Evolutionary conservation across 2,797 vertebrate genomes (phyloP), one percentile per base, ranked within the genome.

Genomic region (Argyrosomus regius): DNA sequence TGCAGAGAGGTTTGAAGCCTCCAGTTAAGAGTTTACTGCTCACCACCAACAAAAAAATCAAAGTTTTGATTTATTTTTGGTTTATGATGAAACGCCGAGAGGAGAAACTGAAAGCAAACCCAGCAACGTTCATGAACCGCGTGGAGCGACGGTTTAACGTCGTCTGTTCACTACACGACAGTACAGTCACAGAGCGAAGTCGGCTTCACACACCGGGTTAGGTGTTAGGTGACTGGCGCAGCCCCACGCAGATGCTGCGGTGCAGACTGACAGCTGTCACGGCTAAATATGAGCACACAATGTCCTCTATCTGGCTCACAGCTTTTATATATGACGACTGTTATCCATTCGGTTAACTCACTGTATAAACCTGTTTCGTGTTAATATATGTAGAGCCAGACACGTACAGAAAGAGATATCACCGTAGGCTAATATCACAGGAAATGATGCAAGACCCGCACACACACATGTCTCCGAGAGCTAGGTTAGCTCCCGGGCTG

Each of bases 361-460:
- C 4, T 39, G 45, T 45, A 5, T 43, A n/a, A 12, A 24, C n/a
- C 12, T 24, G 6, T 20, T 45, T 1, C 1, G 0, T 22, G 3
- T 26, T 6, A 28, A 22, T 4, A 0, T 2, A 59, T 12, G 18
- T 12, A 5, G 5, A 59, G 0, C 0, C n/a, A 2, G 9, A 17
- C 0, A 56, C 3, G 3, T 0, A 20, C 5, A 53, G 6, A 56
- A 13, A 16, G 35, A 66, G 61, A 56, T 41, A 22, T 60, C 24
- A 31, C 4, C 79, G 82, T 85, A 82, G 68, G 63, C 82, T 78
- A 68, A 31, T 45, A 57, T 16, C 28, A 48, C 26, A 28, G 10
- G 1, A 72, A 72, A 75, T 87, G 88, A 87, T 77, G 91, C 88
- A 87, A 88, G 8, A 39, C 63, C 56, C 6, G 11, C 8, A 1